Evolutionary conservation across 2,113 vertebrate species (phyloP).

Genomic region (Mugil cephalus): DNA sequence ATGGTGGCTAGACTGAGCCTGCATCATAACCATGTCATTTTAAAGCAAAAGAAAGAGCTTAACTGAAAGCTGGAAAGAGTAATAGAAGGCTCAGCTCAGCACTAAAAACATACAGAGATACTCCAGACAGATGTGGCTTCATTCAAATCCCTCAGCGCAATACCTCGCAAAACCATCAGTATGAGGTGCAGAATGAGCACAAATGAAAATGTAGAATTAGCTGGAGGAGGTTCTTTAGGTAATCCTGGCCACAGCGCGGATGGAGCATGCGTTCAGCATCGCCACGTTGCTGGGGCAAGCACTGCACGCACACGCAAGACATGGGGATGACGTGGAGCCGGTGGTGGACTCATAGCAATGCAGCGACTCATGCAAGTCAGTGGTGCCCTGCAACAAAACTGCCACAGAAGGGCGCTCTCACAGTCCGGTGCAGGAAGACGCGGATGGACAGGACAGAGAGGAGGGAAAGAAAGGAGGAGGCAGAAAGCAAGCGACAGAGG

Average conservation of each 20-base stretch:
- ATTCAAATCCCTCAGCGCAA: constrained; percentile 47
- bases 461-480: constrained; percentile 8
- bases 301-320: constrained; percentile 69
- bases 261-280: constrained; percentile 78
- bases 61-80: constrained; percentile 16
- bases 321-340: constrained; percentile 58
- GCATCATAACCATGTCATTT: constrained; percentile 29
- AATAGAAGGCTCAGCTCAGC: constrained; percentile 21
- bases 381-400: constrained; percentile 69
- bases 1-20: constrained; percentile 37
- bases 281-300: constrained; percentile 67
- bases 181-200: constrained; percentile 71
- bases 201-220: constrained; percentile 65
- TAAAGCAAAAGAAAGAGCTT: constrained; percentile 17
- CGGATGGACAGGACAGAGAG: constrained; percentile 16
- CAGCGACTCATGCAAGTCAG: constrained; percentile 81
- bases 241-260: constrained; percentile 73
- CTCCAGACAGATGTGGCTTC: constrained; percentile 79
- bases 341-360: constrained; percentile 65
- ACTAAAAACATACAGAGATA: constrained; percentile 46
- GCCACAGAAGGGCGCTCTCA: constrained; percentile 75
- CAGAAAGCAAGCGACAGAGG: constrained; percentile 10
- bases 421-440: constrained; percentile 71
- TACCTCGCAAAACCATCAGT: constrained; percentile 41
- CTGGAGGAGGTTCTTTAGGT: constrained; percentile 80